Percentiles rank a stretch among this genome's conserved stretches.
Evolutionary conservation across 2,113 vertebrate genomes (phyloP).

Genomic region (Megaceryle maxima): DNA sequence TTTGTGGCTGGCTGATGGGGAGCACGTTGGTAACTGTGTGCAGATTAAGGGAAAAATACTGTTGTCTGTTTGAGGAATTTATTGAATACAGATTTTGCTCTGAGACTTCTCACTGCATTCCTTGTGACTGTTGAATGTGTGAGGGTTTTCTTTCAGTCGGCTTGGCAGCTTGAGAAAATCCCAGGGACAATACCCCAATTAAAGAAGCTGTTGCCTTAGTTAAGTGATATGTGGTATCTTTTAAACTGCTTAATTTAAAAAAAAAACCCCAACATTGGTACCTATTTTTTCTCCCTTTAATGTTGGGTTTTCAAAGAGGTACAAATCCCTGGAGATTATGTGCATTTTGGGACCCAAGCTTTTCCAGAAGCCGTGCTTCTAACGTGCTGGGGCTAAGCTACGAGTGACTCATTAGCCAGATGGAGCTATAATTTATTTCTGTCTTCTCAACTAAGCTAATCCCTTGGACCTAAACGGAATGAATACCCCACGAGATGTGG

Average conservation of each 20-base stretch:
- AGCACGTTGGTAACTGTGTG: neutral
- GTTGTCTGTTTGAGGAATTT: neutral
- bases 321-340: neutral
- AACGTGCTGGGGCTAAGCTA: neutral
- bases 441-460: slow-evolving; percentile 25
- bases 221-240: neutral
- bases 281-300: neutral
- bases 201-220: neutral
- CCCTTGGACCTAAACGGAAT: neutral
- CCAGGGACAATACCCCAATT: neutral
- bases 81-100: neutral
- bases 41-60: neutral
- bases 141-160: neutral
- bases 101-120: neutral
- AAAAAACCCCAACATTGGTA: neutral
- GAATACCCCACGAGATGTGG: neutral
- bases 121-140: neutral
- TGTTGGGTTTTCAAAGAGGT: neutral
- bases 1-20: neutral
- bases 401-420: slow-evolving; percentile 41
- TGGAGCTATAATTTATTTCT: slow-evolving; percentile 43
- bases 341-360: neutral
- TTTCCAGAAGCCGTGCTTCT: neutral
- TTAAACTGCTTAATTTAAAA: neutral
- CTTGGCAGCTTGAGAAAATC: slow-evolving; percentile 30